phyloP scores from a whole-genome alignment of 1,140 invertebrate species.

The Adoxophyes honmai region DNA sequence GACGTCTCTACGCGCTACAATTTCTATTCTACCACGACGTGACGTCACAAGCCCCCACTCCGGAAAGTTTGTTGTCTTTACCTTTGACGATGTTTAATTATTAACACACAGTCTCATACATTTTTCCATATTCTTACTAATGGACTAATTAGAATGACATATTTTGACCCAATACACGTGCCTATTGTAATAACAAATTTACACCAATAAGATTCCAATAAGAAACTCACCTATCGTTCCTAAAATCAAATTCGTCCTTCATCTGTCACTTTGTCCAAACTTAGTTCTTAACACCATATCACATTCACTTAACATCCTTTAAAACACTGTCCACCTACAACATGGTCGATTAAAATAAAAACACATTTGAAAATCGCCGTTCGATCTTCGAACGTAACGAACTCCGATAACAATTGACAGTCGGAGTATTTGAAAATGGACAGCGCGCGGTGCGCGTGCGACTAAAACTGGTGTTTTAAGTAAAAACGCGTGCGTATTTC shows the following conservation, averaged over 20 bases:
- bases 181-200: too few relatives aligned
- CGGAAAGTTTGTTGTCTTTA: too few relatives aligned
- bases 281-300: not conserved
- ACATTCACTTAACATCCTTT: slow-evolving; percentile 25
- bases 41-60: too few relatives aligned
- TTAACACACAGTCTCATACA: too few relatives aligned
- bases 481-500: slow-evolving; percentile 59
- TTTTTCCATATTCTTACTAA: too few relatives aligned
- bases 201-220: slow-evolving; percentile 28
- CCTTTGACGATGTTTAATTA: too few relatives aligned
- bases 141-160: too few relatives aligned
- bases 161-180: too few relatives aligned
- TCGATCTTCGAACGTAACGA: not conserved
- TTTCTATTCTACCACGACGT: too few relatives aligned
- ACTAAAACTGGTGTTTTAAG: slow-evolving; percentile 63
- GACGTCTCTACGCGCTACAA: too few relatives aligned
- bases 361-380: not conserved
- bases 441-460: slow-evolving; percentile 55
- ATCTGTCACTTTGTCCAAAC: slow-evolving; percentile 2
- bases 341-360: not conserved
- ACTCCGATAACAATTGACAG: not conserved
- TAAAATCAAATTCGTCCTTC: slow-evolving; percentile 14
- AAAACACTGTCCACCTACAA: too few relatives aligned
- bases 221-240: slow-evolving; percentile 19
- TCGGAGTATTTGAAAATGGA: not conserved